Base-by-base conservation (phyloP, 2,888 invertebrate genomes). In the Sinohyriopsis cumingii region DNA sequence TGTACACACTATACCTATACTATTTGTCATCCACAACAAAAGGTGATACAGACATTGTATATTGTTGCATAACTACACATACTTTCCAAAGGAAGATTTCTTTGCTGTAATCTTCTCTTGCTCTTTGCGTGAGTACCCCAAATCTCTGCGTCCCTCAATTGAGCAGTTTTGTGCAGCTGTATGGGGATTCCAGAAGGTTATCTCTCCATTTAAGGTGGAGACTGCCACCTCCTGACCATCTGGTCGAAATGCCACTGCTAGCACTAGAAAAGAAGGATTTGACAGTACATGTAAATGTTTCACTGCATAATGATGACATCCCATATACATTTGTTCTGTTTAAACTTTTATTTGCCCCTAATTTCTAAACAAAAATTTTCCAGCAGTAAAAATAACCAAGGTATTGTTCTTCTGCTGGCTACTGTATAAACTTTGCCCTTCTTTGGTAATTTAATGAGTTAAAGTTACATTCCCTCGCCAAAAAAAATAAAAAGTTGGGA, bases 141-240 rank as follows among this genome's bases (percentile, higher is more conserved):
- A 91, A 91, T 99, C 99, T 83, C 94, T 94, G 67, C 95, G 92
- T 0, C 98, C 97, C 89, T 98, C 98, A 62, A 99, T 95, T 59
- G 93, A 93, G 22, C 93, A 93, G 0, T 93, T 92, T 91, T 97
- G 89, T 20, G 68, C 74, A 24, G 84, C 84, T 2, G 77, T 77
- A 18, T 78, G 68, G 2, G 86, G 82, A 64, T 87, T 81, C 88
- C 87, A 90, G 76, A 89, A 87, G 7, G 84, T 76, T 19, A 89
- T 87, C 71, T 87, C 83, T 7, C 84, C 87, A 79, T 88, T 95
- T 24, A 99, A 90, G 0, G 97, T 96, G 0, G 97, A 94, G 0
- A 97, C 97, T 1, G 98, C 98, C 24, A 99, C 92, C 92, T 98
- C 95, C 85, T 94, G 93, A 0, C 99, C 99, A 87, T 96, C 95